A percentile compares a stretch with the other conserved stretches of the same genome.
Conservation (phyloP, 2,113 vertebrate genomes). For the Ailuropoda melanoleuca region DNA sequence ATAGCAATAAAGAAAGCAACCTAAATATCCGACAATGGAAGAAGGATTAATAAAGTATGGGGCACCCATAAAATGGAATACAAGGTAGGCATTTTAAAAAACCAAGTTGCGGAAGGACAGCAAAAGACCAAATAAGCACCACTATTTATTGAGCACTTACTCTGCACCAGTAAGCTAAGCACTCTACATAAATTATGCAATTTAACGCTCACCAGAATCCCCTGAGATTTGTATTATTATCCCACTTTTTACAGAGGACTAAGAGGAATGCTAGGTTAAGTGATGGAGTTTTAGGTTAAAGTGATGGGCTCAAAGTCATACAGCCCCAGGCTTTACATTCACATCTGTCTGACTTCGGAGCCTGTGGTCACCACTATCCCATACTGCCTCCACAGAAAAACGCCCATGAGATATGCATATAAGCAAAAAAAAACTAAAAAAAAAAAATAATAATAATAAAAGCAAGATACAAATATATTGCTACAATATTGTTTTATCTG, state of each 20-base stretch:
- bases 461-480: neutral
- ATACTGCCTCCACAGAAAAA: neutral
- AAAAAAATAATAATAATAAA: no score
- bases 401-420: neutral
- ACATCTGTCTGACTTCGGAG: neutral
- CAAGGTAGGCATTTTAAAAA: constrained; percentile 32
- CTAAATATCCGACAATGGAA: constrained; percentile 16
- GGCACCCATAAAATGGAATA: neutral
- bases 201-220: constrained; percentile 26
- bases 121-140: constrained; percentile 34
- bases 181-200: neutral
- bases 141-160: constrained; percentile 8
- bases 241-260: neutral
- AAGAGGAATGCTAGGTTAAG: neutral
- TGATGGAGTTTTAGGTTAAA: constrained; percentile 19
- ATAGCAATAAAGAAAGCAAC: constrained; percentile 23
- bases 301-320: neutral
- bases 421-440: no score
- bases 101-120: constrained; percentile 4
- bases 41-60: neutral
- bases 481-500: neutral
- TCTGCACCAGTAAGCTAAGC: neutral
- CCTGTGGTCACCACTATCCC: neutral
- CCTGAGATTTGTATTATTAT: neutral
- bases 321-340: neutral